Evolutionary conservation across 2,888 invertebrate genomes (phyloP).

Genomic region (Polietes domitor): DNA sequence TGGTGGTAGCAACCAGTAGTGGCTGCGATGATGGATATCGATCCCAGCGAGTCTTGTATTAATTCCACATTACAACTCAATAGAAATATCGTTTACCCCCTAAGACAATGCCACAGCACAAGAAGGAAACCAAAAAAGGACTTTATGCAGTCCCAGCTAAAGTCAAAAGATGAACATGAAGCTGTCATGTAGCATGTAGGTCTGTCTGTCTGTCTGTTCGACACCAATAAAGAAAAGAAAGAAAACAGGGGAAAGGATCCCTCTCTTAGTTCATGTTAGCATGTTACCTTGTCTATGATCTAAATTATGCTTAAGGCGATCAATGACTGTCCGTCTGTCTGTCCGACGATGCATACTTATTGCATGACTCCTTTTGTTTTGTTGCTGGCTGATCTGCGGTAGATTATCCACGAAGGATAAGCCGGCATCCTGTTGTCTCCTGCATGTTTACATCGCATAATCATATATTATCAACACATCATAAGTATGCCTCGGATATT

Average conservation of each 20-base stretch:
- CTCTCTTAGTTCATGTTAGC: slow-evolving; percentile 4
- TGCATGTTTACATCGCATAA: slow-evolving; percentile 58
- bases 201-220: neutral
- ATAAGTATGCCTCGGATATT: slow-evolving; percentile 49
- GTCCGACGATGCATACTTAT: no score
- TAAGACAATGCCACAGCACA: neutral
- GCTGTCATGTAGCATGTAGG: slow-evolving; percentile 42
- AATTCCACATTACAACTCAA: slow-evolving; percentile 60
- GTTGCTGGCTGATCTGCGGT: slow-evolving; percentile 48
- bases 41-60: slow-evolving; percentile 42
- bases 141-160: slow-evolving; percentile 28
- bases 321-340: neutral
- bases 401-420: slow-evolving; percentile 57
- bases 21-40: slow-evolving; percentile 15
- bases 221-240: neutral
- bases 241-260: slow-evolving; percentile 46
- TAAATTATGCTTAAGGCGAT: slow-evolving; percentile 48
- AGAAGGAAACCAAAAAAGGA: neutral
- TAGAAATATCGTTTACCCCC: slow-evolving; percentile 62
- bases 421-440: slow-evolving; percentile 8
- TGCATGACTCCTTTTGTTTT: neutral
- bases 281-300: slow-evolving; percentile 33
- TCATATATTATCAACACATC: slow-evolving; percentile 60
- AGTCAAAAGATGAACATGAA: slow-evolving; percentile 62
- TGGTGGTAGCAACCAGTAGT: slow-evolving; percentile 29